These are phyloP conservation scores for Acleris cristana DNA, from an alignment of 2,888 invertebrate genomes.

Conservation along the genomic window DNA sequence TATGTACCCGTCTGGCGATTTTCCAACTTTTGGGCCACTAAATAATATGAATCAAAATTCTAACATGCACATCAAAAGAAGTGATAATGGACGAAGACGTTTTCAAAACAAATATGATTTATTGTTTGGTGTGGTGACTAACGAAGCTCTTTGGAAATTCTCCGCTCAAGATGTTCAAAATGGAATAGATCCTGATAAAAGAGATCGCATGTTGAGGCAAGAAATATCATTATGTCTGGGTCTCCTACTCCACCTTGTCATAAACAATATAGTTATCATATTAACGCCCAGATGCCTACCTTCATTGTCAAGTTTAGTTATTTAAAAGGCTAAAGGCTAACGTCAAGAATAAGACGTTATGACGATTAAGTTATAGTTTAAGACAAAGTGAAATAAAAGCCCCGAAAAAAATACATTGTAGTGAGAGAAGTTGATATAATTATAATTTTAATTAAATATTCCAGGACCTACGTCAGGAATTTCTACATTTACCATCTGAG, in stretches of 20 bases:
- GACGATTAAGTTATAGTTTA: too few relatives aligned
- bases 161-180: constrained; percentile 91
- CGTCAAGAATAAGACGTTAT: too few relatives aligned
- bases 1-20: constrained; percentile 86
- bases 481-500: constrained; percentile 97
- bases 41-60: constrained; percentile 79
- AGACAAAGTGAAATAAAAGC: too few relatives aligned
- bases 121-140: constrained; percentile 95
- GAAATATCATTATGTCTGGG: constrained; percentile 14
- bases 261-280: too few relatives aligned
- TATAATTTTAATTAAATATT: constrained; percentile 41
- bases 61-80: constrained; percentile 85
- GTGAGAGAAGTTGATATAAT: too few relatives aligned
- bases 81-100: constrained; percentile 84
- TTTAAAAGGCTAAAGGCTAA: too few relatives aligned
- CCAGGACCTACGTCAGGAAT: constrained; percentile 95
- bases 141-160: constrained; percentile 96
- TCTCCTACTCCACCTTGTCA: too few relatives aligned
- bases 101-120: constrained; percentile 90
- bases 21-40: constrained; percentile 85
- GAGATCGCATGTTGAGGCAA: constrained; percentile 90
- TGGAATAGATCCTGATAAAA: constrained; percentile 93
- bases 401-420: too few relatives aligned
- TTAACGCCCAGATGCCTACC: too few relatives aligned
- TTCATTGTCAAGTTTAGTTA: too few relatives aligned